Evolutionary conservation across 1,140 invertebrate species (phyloP), one percentile per base, ranked within the genome.

Genomic region (Elysia chlorotica): DNA sequence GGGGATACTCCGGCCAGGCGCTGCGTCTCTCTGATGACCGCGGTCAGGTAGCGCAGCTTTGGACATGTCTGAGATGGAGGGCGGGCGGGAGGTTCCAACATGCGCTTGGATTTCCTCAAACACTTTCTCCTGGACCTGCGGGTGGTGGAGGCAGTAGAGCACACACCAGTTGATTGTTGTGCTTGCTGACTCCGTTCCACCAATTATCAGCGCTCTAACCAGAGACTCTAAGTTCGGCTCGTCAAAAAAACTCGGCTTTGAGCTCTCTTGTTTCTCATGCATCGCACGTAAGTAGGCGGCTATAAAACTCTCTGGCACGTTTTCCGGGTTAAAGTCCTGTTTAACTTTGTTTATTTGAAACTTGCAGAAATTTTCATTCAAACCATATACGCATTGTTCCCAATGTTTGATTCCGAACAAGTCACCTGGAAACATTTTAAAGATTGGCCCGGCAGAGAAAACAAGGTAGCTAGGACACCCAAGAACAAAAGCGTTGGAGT

Each of bases 151-250:
- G 89, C 97, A 91, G 77, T 92, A 93, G 3, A 97, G 87, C 25
- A 96, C 85, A 76, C 94, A 93, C 96, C 96, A 98, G 30, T 92
- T 89, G 17, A 97, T 83, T 0, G 95, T 95, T 0, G 93, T 92
- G 35, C 95, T 86, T 0, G 95, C 93, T 0, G 96, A 97, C 81
- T 98, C 96, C 19, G 94, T 90, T 0, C 95, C 95, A 35, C 95
- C 95, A 0, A 95, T 94, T 81, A 95, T 95, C 71, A 98, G 88
- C 87, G 98, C 96, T n/a, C 68, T 37, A n/a, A 86, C 65, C 1
- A 68, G 38, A 2, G 59, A 38, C 41, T 21, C 2, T 30, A 81
- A 56, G n/a, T 80, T 74, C 36, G 38, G 41, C 35, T 75, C 80
- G 30, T 65, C n/a, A 10, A 65, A 37, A 23, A 28, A 37, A 14